A percentile compares a stretch with the other conserved stretches of the same genome.
phyloP scores from a whole-genome alignment of 1,140 invertebrate genomes.

The Epicauta chinensis region DNA sequence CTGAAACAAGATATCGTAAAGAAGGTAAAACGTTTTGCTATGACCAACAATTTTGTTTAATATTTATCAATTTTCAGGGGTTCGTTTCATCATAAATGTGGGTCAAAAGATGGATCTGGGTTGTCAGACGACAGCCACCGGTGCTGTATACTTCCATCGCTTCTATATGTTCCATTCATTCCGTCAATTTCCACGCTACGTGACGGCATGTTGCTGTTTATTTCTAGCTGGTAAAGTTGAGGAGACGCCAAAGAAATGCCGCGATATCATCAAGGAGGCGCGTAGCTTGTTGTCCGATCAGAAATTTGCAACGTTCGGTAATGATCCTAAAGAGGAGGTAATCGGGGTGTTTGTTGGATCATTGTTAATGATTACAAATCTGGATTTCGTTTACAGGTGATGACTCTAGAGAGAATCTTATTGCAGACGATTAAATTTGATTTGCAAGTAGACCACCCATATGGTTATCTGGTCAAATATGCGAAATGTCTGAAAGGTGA shows the following conservation, averaged over 20 bases:
- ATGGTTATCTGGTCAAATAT: constrained; percentile 90
- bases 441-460: constrained; percentile 96
- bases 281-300: constrained; percentile 70
- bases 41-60: background rate
- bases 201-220: constrained; percentile 97
- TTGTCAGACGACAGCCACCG: constrained; percentile 96
- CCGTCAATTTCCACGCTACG: constrained; percentile 89
- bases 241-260: constrained; percentile 99
- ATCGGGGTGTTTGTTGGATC: constrained; percentile 42
- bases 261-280: constrained; percentile 92
- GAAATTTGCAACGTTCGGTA: constrained; percentile 85
- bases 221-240: constrained; percentile 99
- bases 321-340: constrained; percentile 88
- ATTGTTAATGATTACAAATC: no score
- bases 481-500: constrained; percentile 95
- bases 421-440: constrained; percentile 99
- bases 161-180: constrained; percentile 99
- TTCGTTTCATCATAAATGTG: constrained; percentile 87
- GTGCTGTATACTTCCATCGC: constrained; percentile 95
- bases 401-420: constrained; percentile 94
- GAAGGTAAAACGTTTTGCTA: constrained; percentile 41
- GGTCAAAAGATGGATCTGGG: constrained; percentile 91
- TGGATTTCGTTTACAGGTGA: no score
- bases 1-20: constrained; percentile 71
- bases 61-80: constrained; percentile 49